Base-by-base conservation (phyloP, 2,797 vertebrate genomes). In the Cyclopterus lumpus region DNA sequence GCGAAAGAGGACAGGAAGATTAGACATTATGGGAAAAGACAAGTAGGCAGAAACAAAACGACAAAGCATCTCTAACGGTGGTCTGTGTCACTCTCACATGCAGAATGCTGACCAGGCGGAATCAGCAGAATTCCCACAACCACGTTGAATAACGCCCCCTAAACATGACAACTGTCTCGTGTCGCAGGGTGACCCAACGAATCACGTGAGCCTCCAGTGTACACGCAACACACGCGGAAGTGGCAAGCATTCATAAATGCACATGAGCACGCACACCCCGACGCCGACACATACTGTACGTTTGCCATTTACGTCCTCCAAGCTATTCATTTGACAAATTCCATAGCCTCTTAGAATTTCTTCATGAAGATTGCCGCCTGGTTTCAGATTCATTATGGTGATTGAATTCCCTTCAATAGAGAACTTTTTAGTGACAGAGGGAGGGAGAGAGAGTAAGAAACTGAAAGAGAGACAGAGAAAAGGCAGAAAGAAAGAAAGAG, bases 331-430 rank as follows among this genome's bases (percentile, higher is more conserved):
- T 96, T 96, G 95, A 96, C 95, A 96, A 96, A 97, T 97, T 97
- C 96, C 96, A 95, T 96, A 96, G 96, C 95, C 96, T 96, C 95
- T 96, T 95, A 95, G 95, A 96, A 96, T 96, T 96, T 96, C 95
- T 97, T 96, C 96, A 96, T 95, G 95, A 95, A 94, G 95, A 97
- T 96, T 95, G 96, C 95, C 91, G 95, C 95, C 95, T 95, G 94
- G 96, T 94, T 96, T 82, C 94, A 95, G 95, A 96, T 97, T 97
- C 96, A 96, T 97, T 96, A 96, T 95, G 96, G 95, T 96, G 96
- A 97, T 96, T 95, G 95, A 97, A 96, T 96, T 95, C 94, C 96
- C 94, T 96, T 97, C 96, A 96, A 96, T 96, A 96, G 95, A 96
- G 96, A 95, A 95, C 94, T 95, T 96, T 96, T 96, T 95, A 96